Base-by-base conservation (phyloP, 2,888 invertebrate species). In the Drosophila kuntzei region DNA sequence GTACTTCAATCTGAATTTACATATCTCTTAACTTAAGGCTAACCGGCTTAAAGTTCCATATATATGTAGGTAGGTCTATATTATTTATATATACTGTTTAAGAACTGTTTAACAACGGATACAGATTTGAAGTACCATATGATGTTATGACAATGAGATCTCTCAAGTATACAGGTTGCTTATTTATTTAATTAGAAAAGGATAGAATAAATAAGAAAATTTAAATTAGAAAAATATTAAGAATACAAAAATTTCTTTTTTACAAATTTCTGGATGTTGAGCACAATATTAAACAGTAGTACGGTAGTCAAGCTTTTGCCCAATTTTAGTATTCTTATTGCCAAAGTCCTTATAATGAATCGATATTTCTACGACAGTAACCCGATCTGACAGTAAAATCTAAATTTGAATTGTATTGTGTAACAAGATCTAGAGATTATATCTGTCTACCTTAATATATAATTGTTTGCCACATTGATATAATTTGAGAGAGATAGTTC, bases 1-100 rank as follows among this genome's bases (percentile, higher is more conserved):
- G 60, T 25, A 71, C 76, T 66, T 58, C 44, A 43, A 54, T 16
- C 14, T 44, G 60, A 36, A 61, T 71, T 65, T 32, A 46, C 64
- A 58, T 27, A 43, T 55, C 53, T 20, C 51, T 44, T 18, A 18
- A 29, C 58, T 39, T 11, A 25, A 44, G 22, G 34, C n/a, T 34
- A 11, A 2, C 6, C 11, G 20, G 8, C 34, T 50, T 36, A 50
- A 36, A 34, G 20, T 22, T n/a, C 9, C 9, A n/a, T 8, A 27
- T 27, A 9, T 9, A 27, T 9, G 2, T 27, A 27, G 11, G 12
- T 12, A n/a, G 12, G n/a, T 3, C 12, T 34, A n/a, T 34, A 34
- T 37, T 27, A 9, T 27, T 37, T 27, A 9, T 27, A 1, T 12
- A 32, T n/a, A 6, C n/a, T n/a, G 2, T 34, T 34, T n/a, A 2